phyloP scores from a whole-genome alignment of 2,888 invertebrate genomes.

The Caradrina kadenii region DNA sequence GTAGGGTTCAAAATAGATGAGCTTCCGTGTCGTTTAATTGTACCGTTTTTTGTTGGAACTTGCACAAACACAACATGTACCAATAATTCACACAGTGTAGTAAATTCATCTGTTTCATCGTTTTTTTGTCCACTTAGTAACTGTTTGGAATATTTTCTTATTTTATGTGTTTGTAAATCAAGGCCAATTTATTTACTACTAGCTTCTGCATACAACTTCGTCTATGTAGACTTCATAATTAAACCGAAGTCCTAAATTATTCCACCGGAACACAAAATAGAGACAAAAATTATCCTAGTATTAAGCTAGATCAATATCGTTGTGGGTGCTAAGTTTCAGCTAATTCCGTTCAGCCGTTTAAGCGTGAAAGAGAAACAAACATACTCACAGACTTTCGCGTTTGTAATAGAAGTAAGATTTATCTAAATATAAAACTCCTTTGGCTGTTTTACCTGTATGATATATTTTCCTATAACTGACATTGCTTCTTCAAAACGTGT shows the following conservation, averaged over 20 bases:
- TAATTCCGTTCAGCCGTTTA: too few species aligned
- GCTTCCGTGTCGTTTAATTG: conserved; percentile 49
- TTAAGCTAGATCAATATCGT: too few species aligned
- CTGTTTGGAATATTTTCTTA: conserved; percentile 28
- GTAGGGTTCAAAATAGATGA: conserved; percentile 53
- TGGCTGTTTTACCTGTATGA: conserved; percentile 9
- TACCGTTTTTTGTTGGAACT: conserved; percentile 49
- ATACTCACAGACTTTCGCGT: too few species aligned
- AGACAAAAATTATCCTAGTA: too few species aligned
- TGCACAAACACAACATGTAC: conserved; percentile 45
- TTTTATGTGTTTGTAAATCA: conserved; percentile 15
- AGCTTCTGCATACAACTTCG: too few species aligned
- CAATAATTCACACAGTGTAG: conserved; percentile 53
- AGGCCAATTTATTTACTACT: conserved; percentile 20
- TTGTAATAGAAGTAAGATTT: not conserved
- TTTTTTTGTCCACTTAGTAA: conserved; percentile 40
- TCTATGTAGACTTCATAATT: too few species aligned
- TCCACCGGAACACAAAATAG: too few species aligned
- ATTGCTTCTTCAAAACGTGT: not conserved
- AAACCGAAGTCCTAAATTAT: too few species aligned
- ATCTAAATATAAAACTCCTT: conserved; percentile 12
- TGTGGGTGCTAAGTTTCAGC: too few species aligned
- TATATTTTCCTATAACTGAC: not conserved
- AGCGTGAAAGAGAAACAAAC: too few species aligned
- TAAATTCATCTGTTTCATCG: conserved; percentile 53